Evolutionary conservation across 2,888 invertebrate species (phyloP), one percentile per base, ranked within the genome.

Genomic region (Hyles lineata): DNA sequence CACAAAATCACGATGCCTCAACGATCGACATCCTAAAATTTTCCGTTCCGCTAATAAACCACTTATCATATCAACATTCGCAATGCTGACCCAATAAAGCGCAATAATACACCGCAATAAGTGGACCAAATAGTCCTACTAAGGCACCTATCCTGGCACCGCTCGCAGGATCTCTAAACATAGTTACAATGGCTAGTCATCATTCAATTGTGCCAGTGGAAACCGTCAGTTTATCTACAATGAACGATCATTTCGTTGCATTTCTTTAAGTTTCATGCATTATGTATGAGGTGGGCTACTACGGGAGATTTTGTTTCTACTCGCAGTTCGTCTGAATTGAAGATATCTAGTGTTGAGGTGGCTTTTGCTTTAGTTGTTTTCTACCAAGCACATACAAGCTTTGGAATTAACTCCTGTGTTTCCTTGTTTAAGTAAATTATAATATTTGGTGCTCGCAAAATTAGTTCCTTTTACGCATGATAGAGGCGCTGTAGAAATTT

Each of bases 161-260:
- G 90, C 86, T 82, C 85, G 90, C 93, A 93, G 94, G 94, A 94
- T 88, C 93, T 94, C 94, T 94, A 94, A 93, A 93, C 93, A 92
- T 94, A 92, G 93, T 88, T 90, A 93, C 94, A 94, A 94, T 92
- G 89, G 91, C 74, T 86, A 76, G 89, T 89, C 88, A 94, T 94
- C 93, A 94, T 94, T 90, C 94, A 94, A 94, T 94, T 94, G 93
- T 90, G 85, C 81, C 83, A 78, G 86, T 92, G 92, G 92, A 92
- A 92, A 92, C 88, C 87, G 91, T 80, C 89, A 88, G 89, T 90
- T 92, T 90, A 92, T 89, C 90, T 89, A 91, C 92, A 93, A 93
- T 92, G 90, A 84, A 76, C 82, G 82, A 83, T 84, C 86, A 86
- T 87, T 86, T 89, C 88, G 89, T 89, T 93, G 92, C 92, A 93